Base-by-base conservation (phyloP, 2,797 vertebrate species). In the Trematomus bernacchii region DNA sequence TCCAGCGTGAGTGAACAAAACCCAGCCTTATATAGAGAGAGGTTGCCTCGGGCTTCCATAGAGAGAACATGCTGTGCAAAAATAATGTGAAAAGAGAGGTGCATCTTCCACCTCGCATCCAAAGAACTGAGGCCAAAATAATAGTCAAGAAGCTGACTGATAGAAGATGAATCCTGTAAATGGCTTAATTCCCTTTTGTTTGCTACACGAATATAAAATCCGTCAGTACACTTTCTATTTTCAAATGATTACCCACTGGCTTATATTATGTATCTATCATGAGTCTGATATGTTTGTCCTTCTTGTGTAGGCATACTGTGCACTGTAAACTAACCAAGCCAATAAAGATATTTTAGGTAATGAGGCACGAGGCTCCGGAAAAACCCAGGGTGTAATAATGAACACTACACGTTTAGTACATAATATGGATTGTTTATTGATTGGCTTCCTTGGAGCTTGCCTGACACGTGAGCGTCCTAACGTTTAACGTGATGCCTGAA, bases 1-100 rank as follows among this genome's bases (percentile, higher is more conserved):
- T 87, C 61, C 84, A 79, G 79, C 66, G 54, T 37, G 74, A 78
- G 81, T 46, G 83, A 87, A 79, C 85, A 86, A 53, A 88, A 66
- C 72, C 74, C n/a, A 47, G 63, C 90, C 93, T 86, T 92, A 87
- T 90, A 90, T 89, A 92, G 91, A 92, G 76, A 88, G 50, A 79
- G 58, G 53, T 63, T 13, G 67, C 62, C 71, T 72, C 72, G 23
- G 68, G 61, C 79, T 71, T 73, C 40, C 15, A 37, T 27, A 50
- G 50, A 65, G 78, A 73, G 13, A 46, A 85, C 30, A 58, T 10
- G 51, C 78, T 61, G 66, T 3, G 47, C 43, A 73, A 74, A 78
- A 61, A 75, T 60, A 55, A 72, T 30, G n/a, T 27, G 58, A 58
- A 83, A 77, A 63, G 12, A 66, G 19, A 80, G 14, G 54, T 63